Evolutionary conservation across 2,113 vertebrate species (phyloP).

Genomic region (Dendrocopos noguchii): DNA sequence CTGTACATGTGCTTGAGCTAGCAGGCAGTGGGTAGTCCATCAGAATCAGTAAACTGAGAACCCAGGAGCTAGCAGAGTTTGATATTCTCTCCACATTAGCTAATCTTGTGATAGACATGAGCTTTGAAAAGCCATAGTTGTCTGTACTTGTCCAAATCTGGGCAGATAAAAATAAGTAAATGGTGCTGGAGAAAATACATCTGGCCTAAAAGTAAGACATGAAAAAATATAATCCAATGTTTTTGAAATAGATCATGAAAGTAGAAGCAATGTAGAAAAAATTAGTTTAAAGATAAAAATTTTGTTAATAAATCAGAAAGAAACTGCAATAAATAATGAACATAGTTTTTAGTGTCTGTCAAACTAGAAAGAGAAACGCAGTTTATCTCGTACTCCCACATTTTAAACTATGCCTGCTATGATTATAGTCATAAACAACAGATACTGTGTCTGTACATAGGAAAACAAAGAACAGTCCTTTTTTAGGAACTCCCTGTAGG

Average conservation of each 20-base stretch:
- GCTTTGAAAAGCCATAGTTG: neutral
- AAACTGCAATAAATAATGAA: constrained; percentile 59
- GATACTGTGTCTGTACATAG: constrained; percentile 59
- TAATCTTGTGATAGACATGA: neutral
- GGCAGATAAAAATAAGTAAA: neutral
- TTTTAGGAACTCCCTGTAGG: constrained; percentile 78
- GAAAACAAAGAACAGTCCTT: constrained; percentile 71
- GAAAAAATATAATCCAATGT: neutral
- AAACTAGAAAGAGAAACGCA: constrained; percentile 52
- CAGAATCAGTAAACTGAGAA: neutral
- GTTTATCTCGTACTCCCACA: constrained; percentile 68
- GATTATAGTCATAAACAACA: constrained; percentile 70
- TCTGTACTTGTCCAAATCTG: neutral
- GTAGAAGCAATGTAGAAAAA: constrained; percentile 25
- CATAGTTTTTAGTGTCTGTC: neutral
- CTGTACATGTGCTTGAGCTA: neutral
- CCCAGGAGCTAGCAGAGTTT: neutral
- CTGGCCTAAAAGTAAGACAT: neutral
- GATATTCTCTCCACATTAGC: neutral
- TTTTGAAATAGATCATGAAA: constrained; percentile 22
- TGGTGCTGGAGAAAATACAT: neutral
- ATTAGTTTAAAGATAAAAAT: constrained; percentile 49
- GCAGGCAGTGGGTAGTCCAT: neutral
- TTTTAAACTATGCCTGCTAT: constrained; percentile 71
- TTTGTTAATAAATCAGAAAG: constrained; percentile 56